Percentiles rank a stretch among this genome's conserved stretches.
These are phyloP conservation scores for Protonibea diacanthus DNA, from an alignment of 2,797 vertebrate genomes.

Conservation along the genomic window DNA sequence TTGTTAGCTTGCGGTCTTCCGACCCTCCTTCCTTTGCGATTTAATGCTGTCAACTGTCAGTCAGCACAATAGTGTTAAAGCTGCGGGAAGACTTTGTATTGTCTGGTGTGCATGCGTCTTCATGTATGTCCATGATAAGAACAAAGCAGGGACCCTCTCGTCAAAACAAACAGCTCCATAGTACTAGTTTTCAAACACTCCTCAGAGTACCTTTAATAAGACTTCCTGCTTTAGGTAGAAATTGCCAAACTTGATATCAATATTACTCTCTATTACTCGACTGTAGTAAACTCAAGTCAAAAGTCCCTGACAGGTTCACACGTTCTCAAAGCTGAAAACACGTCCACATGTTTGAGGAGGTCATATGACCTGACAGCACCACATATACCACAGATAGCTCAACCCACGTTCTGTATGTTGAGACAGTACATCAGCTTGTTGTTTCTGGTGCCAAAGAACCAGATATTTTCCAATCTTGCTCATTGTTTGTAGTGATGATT, in stretches of 20 bases:
- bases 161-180: neutral
- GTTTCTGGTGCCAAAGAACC: neutral
- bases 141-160: neutral
- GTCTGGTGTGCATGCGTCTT: neutral
- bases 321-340: neutral
- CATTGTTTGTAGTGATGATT: conserved; percentile 25
- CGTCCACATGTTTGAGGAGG: neutral
- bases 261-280: neutral
- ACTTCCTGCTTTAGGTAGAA: neutral
- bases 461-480: conserved; percentile 10
- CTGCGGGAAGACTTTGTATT: neutral
- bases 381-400: neutral
- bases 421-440: no score
- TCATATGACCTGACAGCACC: neutral
- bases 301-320: neutral
- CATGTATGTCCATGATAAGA: neutral
- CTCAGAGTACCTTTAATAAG: neutral
- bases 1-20: neutral
- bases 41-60: neutral
- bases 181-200: neutral
- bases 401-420: neutral
- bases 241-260: neutral
- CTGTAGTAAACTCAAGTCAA: neutral
- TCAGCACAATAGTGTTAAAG: neutral
- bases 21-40: neutral